These are phyloP conservation scores for Pangasius macronema DNA, from an alignment of 2,797 vertebrate genomes.

Conservation along the genomic window DNA sequence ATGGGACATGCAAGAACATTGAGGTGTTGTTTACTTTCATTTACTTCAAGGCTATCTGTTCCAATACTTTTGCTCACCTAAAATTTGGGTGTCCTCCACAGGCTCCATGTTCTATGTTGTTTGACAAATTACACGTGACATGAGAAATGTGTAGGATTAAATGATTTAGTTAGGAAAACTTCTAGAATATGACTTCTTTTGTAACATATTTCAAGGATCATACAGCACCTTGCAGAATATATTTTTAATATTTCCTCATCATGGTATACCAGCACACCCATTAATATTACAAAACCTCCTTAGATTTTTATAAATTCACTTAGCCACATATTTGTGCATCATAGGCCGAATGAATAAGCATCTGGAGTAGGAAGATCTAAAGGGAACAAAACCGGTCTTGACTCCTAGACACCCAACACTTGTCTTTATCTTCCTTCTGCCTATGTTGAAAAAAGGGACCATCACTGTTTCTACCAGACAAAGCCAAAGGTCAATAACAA, in stretches of 20 bases:
- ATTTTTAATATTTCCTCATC: neutral
- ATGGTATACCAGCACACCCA: neutral
- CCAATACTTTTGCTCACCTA: neutral
- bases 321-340: neutral
- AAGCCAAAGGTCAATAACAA: constrained; percentile 7
- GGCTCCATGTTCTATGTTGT: neutral
- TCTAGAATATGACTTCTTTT: neutral
- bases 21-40: too few relatives aligned
- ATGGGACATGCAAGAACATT: too few relatives aligned
- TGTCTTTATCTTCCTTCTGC: constrained; percentile 43
- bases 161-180: neutral
- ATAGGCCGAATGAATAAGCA: neutral
- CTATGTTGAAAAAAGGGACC: constrained; percentile 2
- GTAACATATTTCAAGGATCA: too few relatives aligned
- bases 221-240: neutral
- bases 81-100: neutral
- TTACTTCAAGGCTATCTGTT: neutral
- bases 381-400: constrained; percentile 22
- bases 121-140: neutral
- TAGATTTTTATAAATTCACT: neutral
- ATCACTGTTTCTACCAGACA: constrained; percentile 15
- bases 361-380: constrained; percentile 28
- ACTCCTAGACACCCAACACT: constrained; percentile 61
- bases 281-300: neutral
- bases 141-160: neutral